Evolutionary conservation across 2,797 vertebrate genomes (phyloP).

Genomic region (Lutjanus campechanus): DNA sequence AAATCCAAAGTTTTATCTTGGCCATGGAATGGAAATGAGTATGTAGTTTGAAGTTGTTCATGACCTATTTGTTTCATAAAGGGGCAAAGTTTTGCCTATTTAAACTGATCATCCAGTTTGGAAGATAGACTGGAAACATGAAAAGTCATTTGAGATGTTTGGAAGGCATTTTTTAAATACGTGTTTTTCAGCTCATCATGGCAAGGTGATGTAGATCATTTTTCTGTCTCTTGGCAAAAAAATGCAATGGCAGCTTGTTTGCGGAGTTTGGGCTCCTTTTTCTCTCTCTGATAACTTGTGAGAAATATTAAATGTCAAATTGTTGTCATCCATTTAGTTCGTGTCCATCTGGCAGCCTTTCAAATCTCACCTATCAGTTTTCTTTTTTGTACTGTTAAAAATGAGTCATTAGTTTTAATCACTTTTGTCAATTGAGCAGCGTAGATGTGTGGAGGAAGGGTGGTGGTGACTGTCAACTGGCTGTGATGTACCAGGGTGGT

Average conservation of each 20-base stretch:
- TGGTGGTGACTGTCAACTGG: slow-evolving; percentile 26
- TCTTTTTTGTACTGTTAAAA: slow-evolving; percentile 7
- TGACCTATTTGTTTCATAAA: no score
- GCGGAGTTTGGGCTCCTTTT: slow-evolving; percentile 22
- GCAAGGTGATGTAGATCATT: slow-evolving; percentile 2
- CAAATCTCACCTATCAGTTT: not conserved
- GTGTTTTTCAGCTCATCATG: not conserved
- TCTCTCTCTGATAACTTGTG: slow-evolving; percentile 33
- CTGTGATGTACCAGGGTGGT: not conserved
- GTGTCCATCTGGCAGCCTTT: slow-evolving; percentile 35
- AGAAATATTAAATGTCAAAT: slow-evolving; percentile 59
- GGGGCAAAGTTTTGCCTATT: not conserved
- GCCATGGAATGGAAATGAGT: not conserved
- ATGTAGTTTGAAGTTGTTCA: not conserved
- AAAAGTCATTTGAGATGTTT: not conserved
- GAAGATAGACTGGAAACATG: not conserved
- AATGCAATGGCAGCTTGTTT: slow-evolving; percentile 28
- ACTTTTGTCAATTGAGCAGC: slow-evolving; percentile 43
- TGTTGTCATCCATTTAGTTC: slow-evolving; percentile 35
- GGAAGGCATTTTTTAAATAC: not conserved
- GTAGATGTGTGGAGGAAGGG: slow-evolving; percentile 3
- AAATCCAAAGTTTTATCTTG: not conserved
- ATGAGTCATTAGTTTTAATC: slow-evolving; percentile 45
- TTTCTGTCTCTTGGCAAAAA: slow-evolving; percentile 21
- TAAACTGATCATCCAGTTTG: not conserved